phyloP scores from a whole-genome alignment of 2,113 vertebrate species.

The Phyllostomus hastatus region DNA sequence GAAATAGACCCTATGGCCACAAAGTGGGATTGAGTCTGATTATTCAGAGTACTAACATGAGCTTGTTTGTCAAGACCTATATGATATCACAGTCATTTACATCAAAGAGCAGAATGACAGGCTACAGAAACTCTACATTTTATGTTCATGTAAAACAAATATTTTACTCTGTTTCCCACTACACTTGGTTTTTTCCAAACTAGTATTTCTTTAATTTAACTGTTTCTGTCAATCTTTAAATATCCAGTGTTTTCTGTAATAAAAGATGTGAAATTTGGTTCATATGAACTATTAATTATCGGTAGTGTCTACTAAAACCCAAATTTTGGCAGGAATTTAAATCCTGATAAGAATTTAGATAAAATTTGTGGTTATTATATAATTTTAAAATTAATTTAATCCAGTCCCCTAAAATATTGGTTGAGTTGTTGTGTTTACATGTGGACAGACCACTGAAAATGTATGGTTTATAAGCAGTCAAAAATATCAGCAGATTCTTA shows the following conservation, averaged over 20 bases:
- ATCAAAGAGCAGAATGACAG: neutral
- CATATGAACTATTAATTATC: neutral
- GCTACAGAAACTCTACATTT: neutral
- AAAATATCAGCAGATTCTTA: neutral
- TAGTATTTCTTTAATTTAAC: neutral
- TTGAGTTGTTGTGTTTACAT: neutral
- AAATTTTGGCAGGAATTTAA: neutral
- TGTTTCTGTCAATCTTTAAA: neutral
- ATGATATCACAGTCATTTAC: neutral
- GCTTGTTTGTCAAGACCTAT: neutral
- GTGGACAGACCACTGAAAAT: neutral
- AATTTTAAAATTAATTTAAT: neutral
- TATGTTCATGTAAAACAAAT: neutral
- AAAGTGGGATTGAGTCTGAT: neutral
- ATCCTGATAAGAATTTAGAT: neutral
- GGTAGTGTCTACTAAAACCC: neutral
- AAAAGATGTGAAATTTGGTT: neutral
- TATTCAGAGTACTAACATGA: neutral
- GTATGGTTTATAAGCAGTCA: neutral
- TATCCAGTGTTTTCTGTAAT: neutral
- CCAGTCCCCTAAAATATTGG: neutral
- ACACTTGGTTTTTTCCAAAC: neutral
- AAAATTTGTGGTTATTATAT: neutral
- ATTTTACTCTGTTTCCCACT: neutral
- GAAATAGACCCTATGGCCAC: neutral